Conservation (phyloP, 2,113 vertebrate species). For the Syngnathus typhle region DNA sequence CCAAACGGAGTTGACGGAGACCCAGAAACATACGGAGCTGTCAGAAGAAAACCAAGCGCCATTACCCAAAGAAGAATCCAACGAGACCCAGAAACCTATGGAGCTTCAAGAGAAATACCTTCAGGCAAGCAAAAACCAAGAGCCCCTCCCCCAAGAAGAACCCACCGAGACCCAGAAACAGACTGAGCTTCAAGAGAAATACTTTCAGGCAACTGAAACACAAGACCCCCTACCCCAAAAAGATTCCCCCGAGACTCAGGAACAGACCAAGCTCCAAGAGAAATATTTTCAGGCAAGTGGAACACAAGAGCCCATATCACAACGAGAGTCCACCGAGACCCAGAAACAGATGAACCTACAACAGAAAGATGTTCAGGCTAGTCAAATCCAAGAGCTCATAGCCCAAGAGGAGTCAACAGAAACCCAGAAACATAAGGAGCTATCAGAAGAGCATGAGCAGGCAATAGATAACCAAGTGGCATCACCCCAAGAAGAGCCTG, state of each 20-base stretch:
- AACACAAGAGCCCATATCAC: background rate
- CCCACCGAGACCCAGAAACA: slow-evolving; percentile 8
- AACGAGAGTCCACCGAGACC: background rate
- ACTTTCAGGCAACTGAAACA: background rate
- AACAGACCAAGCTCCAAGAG: background rate
- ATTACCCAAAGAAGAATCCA: background rate
- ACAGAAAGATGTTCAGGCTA: background rate
- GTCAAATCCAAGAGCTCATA: background rate
- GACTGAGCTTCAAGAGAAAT: background rate
- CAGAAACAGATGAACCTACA: too few relatives aligned
- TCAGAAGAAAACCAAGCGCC: background rate
- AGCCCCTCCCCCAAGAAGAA: slow-evolving; percentile 2
- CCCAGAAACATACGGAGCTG: background rate
- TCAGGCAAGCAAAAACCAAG: slow-evolving; percentile 16
- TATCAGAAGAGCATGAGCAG: background rate
- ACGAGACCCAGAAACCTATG: background rate
- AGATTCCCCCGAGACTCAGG: background rate
- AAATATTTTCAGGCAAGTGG: background rate
- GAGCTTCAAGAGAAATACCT: background rate
- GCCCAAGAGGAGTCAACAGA: background rate
- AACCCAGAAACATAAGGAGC: background rate
- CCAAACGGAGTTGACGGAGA: background rate
- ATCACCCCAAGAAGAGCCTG: background rate
- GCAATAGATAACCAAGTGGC: background rate
- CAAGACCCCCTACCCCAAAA: background rate